A percentile compares a stretch with the other conserved stretches of the same genome.
These are phyloP conservation scores for Mus spicilegus DNA, from an alignment of 2,113 vertebrate genomes.

Conservation along the genomic window DNA sequence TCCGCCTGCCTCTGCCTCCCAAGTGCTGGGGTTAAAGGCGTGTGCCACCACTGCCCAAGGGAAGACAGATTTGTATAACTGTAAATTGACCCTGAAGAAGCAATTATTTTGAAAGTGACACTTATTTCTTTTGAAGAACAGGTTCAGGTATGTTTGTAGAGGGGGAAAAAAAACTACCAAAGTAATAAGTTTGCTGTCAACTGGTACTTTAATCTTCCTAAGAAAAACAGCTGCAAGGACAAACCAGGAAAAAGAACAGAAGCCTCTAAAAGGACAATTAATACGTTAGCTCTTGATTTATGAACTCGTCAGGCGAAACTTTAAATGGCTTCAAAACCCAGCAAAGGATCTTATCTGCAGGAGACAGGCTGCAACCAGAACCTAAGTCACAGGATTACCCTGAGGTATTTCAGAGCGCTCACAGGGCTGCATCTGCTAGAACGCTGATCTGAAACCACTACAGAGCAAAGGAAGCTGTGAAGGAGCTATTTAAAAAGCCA, in stretches of 20 bases:
- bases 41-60: too few species aligned
- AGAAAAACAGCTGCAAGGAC: not conserved
- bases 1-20: too few species aligned
- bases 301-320: slow-evolving; percentile 18
- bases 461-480: not conserved
- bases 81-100: not conserved
- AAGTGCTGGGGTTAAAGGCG: too few species aligned
- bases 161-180: slow-evolving; percentile 15
- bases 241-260: not conserved
- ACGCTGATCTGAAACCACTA: slow-evolving; percentile 60
- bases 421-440: slow-evolving; percentile 3
- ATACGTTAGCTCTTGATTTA: not conserved
- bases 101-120: slow-evolving; percentile 39
- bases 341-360: slow-evolving; percentile 17
- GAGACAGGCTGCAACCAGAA: slow-evolving; percentile 20
- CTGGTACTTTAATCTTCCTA: not conserved
- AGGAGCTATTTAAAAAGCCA: not conserved
- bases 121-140: not conserved
- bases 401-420: not conserved
- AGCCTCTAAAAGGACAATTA: not conserved
- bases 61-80: slow-evolving; percentile 21
- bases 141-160: slow-evolving; percentile 19
- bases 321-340: not conserved
- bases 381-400: not conserved
- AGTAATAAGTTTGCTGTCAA: not conserved